Evolutionary conservation across 2,113 vertebrate species (phyloP).

Genomic region (Notechis scutatus): DNA sequence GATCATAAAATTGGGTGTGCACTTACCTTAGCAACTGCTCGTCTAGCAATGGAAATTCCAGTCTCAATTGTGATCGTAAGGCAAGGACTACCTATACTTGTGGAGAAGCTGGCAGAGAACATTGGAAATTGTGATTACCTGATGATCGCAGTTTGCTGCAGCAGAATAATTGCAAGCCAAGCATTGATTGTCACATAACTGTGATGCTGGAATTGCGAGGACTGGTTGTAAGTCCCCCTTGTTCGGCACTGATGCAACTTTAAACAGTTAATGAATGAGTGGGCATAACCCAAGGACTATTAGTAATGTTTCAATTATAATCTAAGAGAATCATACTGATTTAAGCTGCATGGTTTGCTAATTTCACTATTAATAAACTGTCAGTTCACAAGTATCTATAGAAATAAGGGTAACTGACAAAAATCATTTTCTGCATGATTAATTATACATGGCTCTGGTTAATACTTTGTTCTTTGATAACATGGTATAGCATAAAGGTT

Average conservation of each 20-base stretch:
- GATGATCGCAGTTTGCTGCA: not conserved
- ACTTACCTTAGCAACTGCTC: not conserved
- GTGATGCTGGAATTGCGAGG: not conserved
- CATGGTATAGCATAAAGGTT: slow-evolving; percentile 7
- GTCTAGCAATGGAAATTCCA: not conserved
- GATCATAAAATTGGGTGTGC: not conserved
- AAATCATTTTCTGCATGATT: not conserved
- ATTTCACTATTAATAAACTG: not conserved
- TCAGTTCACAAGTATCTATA: slow-evolving; percentile 1
- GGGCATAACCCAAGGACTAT: not conserved
- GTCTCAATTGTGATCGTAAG: not conserved
- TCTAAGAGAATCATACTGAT: not conserved
- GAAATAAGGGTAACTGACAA: slow-evolving; percentile 12
- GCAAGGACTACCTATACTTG: not conserved
- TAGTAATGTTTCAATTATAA: not conserved
- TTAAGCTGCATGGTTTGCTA: slow-evolving; percentile 11
- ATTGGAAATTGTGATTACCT: not conserved
- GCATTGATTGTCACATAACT: not conserved
- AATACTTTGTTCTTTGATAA: slow-evolving; percentile 26
- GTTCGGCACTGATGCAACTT: not conserved
- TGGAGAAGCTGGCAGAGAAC: not conserved
- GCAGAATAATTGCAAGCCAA: not conserved
- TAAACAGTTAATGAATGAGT: not conserved
- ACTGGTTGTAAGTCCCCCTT: not conserved
- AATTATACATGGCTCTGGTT: not conserved